Percentiles rank a stretch among this genome's conserved stretches.
phyloP scores from a whole-genome alignment of 2,888 invertebrate species.

The Lamellibrachia columna region DNA sequence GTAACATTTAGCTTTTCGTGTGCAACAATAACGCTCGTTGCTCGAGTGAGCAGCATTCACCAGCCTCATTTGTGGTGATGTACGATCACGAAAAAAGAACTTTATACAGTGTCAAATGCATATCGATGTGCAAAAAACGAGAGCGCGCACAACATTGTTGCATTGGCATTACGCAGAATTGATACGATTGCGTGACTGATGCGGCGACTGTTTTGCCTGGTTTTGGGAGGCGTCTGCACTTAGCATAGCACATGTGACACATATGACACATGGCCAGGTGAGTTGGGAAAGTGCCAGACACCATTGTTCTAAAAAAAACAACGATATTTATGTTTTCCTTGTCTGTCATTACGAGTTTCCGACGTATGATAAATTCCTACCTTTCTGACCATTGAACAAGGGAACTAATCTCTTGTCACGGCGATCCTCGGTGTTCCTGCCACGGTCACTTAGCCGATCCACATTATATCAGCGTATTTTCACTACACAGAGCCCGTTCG shows the following conservation, averaged over 20 bases:
- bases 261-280: background rate
- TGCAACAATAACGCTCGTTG: background rate
- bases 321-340: background rate
- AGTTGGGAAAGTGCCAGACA: background rate
- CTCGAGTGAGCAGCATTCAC: background rate
- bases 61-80: background rate
- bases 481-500: too few relatives aligned
- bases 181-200: constrained; percentile 9
- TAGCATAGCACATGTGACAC: background rate
- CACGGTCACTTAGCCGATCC: too few relatives aligned
- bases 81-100: background rate
- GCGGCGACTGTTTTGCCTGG: constrained; percentile 8
- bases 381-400: background rate
- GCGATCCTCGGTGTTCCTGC: too few relatives aligned
- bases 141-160: background rate
- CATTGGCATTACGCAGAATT: constrained; percentile 1
- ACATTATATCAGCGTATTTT: too few relatives aligned
- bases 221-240: background rate
- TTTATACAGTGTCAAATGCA: background rate
- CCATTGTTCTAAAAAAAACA: background rate
- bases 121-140: constrained; percentile 10
- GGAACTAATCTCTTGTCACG: too few relatives aligned
- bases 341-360: background rate
- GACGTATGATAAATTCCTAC: background rate
- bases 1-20: background rate